phyloP scores from a whole-genome alignment of 2,797 vertebrate species.

The Silurus aristotelis region DNA sequence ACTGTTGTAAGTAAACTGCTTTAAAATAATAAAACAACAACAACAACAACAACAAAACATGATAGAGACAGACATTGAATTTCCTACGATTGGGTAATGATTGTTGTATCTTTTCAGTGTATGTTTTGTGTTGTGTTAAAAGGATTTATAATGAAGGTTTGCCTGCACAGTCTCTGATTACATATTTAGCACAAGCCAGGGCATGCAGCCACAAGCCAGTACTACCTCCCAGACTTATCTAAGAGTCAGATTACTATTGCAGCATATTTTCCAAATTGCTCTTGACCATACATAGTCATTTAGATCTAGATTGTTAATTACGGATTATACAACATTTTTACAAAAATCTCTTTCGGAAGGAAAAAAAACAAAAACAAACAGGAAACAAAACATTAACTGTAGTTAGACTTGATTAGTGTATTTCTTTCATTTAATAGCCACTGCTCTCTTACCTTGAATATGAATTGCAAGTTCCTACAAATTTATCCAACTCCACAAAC shows the following conservation, averaged over 20 bases:
- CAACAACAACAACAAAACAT: not conserved
- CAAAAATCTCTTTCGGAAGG: not conserved
- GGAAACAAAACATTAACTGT: not conserved
- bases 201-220: constrained; percentile 29
- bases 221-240: not conserved
- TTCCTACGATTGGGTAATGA: not conserved
- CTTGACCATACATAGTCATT: not conserved
- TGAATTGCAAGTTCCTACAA: not conserved
- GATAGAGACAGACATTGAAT: too few relatives aligned
- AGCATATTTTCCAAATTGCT: not conserved
- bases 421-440: not conserved
- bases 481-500: not conserved
- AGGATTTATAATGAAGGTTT: not conserved
- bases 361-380: not conserved
- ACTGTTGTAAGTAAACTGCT: not conserved
- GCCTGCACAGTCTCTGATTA: constrained; percentile 34
- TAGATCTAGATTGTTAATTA: not conserved
- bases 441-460: constrained; percentile 2
- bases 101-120: too few relatives aligned
- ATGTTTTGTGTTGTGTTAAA: not conserved
- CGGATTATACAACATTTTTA: not conserved
- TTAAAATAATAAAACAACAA: not conserved
- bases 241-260: constrained; percentile 3
- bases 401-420: not conserved
- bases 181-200: constrained; percentile 48